Evolutionary conservation across 2,797 vertebrate genomes (phyloP).

Genomic region (Myotis pilosus): DNA sequence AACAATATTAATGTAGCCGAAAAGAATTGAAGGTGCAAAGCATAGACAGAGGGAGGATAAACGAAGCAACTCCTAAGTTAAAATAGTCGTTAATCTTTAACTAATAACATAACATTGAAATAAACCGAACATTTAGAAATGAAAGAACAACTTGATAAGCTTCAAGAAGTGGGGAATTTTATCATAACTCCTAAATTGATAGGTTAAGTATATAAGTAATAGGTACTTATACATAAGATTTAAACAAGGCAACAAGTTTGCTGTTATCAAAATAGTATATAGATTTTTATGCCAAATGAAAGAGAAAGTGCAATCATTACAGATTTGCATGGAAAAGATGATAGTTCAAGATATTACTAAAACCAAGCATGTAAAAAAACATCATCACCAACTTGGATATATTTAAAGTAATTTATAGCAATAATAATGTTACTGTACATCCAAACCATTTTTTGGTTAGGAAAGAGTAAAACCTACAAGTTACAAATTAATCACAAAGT

Average conservation of each 20-base stretch:
- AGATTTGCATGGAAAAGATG: not conserved
- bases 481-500: not conserved
- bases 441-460: not conserved
- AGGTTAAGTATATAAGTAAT: not conserved
- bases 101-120: not conserved
- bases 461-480: not conserved
- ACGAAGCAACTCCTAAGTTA: not conserved
- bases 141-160: not conserved
- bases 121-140: not conserved
- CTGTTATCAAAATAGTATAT: not conserved
- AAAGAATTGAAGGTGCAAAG: not conserved
- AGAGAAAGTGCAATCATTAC: not conserved
- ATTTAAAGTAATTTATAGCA: not conserved
- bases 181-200: not conserved
- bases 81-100: not conserved
- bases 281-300: not conserved
- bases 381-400: not conserved
- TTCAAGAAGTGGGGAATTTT: not conserved
- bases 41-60: not conserved
- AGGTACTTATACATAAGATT: not conserved
- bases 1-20: not conserved
- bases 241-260: not conserved
- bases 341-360: not conserved
- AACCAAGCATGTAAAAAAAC: not conserved
- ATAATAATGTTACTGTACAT: not conserved